phyloP scores from a whole-genome alignment of 2,113 vertebrate species.

The Phaethornis superciliosus region DNA sequence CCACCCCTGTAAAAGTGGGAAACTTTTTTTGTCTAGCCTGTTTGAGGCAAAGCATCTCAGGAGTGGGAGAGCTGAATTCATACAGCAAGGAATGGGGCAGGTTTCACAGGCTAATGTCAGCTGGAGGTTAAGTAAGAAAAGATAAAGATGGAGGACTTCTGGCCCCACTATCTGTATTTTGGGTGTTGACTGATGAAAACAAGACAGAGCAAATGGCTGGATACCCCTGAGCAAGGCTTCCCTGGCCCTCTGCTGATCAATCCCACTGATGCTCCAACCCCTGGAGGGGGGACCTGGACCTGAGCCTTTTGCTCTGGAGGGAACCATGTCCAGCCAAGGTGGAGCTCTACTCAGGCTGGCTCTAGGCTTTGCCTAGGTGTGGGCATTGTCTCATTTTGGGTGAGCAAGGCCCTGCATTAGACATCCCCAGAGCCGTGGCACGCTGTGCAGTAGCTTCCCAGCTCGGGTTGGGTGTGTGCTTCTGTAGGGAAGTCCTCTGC shows the following conservation, averaged over 20 bases:
- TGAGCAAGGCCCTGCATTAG: not conserved
- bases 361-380: rapidly evolving
- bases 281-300: not conserved
- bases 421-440: rapidly evolving
- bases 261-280: rapidly evolving
- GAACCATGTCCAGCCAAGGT: not conserved
- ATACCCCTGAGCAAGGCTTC: not conserved
- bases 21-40: not conserved
- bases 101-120: not conserved
- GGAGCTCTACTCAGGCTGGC: not conserved
- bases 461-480: rapidly evolving
- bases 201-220: not conserved
- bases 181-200: conserved; percentile 1
- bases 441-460: not conserved
- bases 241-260: not conserved
- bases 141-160: not conserved
- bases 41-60: not conserved
- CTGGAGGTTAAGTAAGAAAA: not conserved
- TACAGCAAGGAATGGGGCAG: not conserved
- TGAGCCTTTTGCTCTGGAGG: not conserved
- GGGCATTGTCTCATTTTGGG: not conserved
- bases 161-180: not conserved
- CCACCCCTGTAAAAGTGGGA: not conserved
- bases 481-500: not conserved
- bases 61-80: not conserved